Conservation (phyloP, 2,888 invertebrate species). For the Eurois occulta region DNA sequence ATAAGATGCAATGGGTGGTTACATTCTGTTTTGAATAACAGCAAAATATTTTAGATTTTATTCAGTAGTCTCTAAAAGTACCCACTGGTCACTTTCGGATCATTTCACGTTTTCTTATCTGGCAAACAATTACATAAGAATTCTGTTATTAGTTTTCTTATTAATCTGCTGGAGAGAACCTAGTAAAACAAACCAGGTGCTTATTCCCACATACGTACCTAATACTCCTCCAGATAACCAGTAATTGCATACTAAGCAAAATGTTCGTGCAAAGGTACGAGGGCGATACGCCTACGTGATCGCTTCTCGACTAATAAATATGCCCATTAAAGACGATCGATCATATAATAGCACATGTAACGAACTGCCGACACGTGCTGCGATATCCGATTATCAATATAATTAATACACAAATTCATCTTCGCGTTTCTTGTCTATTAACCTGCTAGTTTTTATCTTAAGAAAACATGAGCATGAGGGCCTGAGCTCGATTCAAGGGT, state of each 20-base stretch:
- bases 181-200: neutral
- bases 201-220: neutral
- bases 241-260: constrained; percentile 31
- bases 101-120: neutral
- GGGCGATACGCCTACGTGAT: constrained; percentile 21
- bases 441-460: too few species aligned
- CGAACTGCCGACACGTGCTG: constrained; percentile 64
- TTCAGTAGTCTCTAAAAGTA: neutral
- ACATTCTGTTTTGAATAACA: neutral
- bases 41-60: neutral
- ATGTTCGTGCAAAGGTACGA: neutral
- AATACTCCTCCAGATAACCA: neutral
- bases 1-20: neutral
- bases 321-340: constrained; percentile 61
- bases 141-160: neutral
- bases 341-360: constrained; percentile 61
- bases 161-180: neutral
- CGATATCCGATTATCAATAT: constrained; percentile 60
- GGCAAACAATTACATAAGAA: neutral
- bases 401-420: constrained; percentile 47
- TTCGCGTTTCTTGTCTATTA: constrained; percentile 9
- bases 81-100: neutral
- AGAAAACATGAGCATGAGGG: too few species aligned
- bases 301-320: constrained; percentile 39
- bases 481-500: too few species aligned